Base-by-base conservation (phyloP, 2,888 invertebrate species). In the Diploptera punctata region DNA sequence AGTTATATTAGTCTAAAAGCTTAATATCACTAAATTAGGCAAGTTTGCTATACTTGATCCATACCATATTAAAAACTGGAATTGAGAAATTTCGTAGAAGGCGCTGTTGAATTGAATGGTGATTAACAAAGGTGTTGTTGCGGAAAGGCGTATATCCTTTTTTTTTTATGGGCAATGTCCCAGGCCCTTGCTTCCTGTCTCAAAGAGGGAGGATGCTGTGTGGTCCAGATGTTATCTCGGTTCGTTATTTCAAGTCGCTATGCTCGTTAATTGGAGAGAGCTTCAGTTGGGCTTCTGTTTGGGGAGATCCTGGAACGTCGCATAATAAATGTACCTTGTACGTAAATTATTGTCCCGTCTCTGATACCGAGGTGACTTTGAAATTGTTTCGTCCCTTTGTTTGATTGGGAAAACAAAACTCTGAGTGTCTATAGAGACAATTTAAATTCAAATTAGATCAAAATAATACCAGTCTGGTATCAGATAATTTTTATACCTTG, bases 211-310 rank as follows among this genome's bases (percentile, higher is more conserved):
- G n/a, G 47, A 65, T 47, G 65, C 44, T 65, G 65, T 65, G 65
- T 65, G 65, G 65, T 65, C 65, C 65, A 65, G 65, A 65, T 65
- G 65, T 18, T 65, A 65, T 65, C 65, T 65, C 44, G 3, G 26
- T 65, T 47, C 65, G 65, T 65, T 65, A 65, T 65, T 65, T 65
- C 65, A n/a, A 47, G 65, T 44, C 65, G 47, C 16, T 24, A 65
- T 43, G 7, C 65, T 47, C 10, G 65, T 65, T 65, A 65, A 65
- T 65, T 65, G 44, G n/a, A n/a, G 62, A 43, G 62, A 24, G 33
- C 38, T 62, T 19, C 21, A 52, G 52, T 52, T 52, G 5, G 47
- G 47, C 65, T 65, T 47, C 65, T 65, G 47, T 65, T 24, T 21
- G 52, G 7, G 13, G 52, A 21, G 24, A 57, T 24, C 29, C 33